Evolutionary conservation across 1,140 invertebrate genomes (phyloP).

Genomic region (Drosophila repleta): DNA sequence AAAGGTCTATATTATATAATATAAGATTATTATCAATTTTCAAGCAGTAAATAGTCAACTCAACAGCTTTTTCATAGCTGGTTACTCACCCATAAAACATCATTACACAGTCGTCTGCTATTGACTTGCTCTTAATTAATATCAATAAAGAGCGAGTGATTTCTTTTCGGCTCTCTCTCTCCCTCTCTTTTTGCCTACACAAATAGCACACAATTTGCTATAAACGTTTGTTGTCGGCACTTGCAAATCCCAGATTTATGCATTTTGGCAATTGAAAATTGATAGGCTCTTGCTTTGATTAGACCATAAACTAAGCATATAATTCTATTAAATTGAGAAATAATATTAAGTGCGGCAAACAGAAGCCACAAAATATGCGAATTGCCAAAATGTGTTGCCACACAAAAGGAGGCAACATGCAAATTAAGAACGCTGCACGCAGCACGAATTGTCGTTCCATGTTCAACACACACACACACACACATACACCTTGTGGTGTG

Average conservation of each 20-base stretch:
- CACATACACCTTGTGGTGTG: slow-evolving; percentile 15
- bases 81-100: no score
- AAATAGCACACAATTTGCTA: neutral
- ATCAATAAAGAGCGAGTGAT: no score
- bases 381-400: slow-evolving; percentile 5
- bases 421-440: slow-evolving; percentile 31
- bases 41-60: no score
- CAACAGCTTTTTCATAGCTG: no score
- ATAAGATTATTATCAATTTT: no score
- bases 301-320: slow-evolving; percentile 12
- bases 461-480: slow-evolving; percentile 8
- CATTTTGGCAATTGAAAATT: slow-evolving; percentile 2
- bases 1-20: no score
- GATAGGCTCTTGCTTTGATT: neutral
- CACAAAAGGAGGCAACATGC: slow-evolving; percentile 27
- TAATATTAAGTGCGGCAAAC: slow-evolving; percentile 36
- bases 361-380: slow-evolving; percentile 24
- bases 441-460: slow-evolving; percentile 13
- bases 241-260: neutral
- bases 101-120: no score
- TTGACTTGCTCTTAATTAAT: no score
- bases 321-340: slow-evolving; percentile 10
- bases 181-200: neutral
- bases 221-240: neutral
- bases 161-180: no score